Conservation (phyloP, 2,113 vertebrate genomes). For the Gnathonemus echidnorhynchus region DNA sequence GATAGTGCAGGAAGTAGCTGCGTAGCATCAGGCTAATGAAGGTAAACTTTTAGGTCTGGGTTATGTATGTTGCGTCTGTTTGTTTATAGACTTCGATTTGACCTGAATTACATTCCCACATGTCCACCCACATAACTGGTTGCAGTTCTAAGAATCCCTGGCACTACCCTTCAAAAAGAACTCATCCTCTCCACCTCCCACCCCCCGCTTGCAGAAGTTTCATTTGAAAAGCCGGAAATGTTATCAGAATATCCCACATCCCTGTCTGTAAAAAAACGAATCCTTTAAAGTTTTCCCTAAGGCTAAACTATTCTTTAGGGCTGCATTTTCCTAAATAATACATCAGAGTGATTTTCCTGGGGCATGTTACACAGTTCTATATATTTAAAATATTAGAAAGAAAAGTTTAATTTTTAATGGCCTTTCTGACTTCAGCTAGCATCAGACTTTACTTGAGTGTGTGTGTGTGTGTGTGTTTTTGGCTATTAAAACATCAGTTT, state of each 20-base stretch:
- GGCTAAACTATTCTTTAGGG: conserved; percentile 6
- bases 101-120: background rate
- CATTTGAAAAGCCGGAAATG: background rate
- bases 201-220: background rate
- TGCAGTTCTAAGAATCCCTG: background rate
- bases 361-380: background rate
- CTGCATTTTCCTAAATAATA: conserved; percentile 9
- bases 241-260: conserved; percentile 8
- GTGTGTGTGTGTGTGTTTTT: background rate
- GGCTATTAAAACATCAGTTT: background rate
- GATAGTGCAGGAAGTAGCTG: background rate
- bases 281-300: background rate
- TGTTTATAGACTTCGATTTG: background rate
- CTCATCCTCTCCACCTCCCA: background rate
- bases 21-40: background rate
- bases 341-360: conserved; percentile 1
- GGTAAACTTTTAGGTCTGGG: background rate
- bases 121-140: background rate
- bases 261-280: background rate
- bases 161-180: background rate
- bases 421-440: background rate
- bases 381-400: conserved; percentile 12
- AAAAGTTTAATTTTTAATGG: background rate
- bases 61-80: background rate
- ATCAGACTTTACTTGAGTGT: background rate